Evolutionary conservation across 2,888 invertebrate genomes (phyloP).

Genomic region (Platycheirus rosarum): DNA sequence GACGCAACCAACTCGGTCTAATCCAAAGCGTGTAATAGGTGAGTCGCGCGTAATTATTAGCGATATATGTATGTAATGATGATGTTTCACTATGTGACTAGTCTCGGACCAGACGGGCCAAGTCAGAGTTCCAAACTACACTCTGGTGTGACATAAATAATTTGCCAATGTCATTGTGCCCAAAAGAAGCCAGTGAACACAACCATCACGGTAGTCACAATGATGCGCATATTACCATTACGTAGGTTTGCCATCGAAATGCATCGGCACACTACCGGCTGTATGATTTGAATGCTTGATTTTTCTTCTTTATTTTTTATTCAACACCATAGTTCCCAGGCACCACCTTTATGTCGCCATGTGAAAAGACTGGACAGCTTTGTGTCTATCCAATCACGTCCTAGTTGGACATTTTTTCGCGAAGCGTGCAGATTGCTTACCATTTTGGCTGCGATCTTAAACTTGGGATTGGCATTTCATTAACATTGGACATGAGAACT

Average conservation of each 20-base stretch:
- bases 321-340: slow-evolving; percentile 37
- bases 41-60: slow-evolving; percentile 29
- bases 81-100: slow-evolving; percentile 33
- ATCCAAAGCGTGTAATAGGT: slow-evolving; percentile 48
- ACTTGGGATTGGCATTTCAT: slow-evolving; percentile 43
- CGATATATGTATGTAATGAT: slow-evolving; percentile 60
- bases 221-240: slow-evolving; percentile 38
- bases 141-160: slow-evolving; percentile 56
- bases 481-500: slow-evolving; percentile 14
- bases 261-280: slow-evolving; percentile 4
- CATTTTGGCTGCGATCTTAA: slow-evolving; percentile 18
- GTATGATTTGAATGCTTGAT: slow-evolving; percentile 55
- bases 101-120: slow-evolving; percentile 41
- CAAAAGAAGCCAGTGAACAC: slow-evolving; percentile 6
- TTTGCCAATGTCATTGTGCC: slow-evolving; percentile 32
- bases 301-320: slow-evolving; percentile 7
- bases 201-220: slow-evolving; percentile 47
- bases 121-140: slow-evolving; percentile 10
- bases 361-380: slow-evolving; percentile 35
- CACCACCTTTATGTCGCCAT: slow-evolving; percentile 57
- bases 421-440: slow-evolving; percentile 23
- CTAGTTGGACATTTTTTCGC: slow-evolving; percentile 37
- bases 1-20: slow-evolving; percentile 14
- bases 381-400: slow-evolving; percentile 36
- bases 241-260: slow-evolving; percentile 37